These are phyloP conservation scores for Bombus waltoni DNA, from an alignment of 1,140 invertebrate genomes.

Conservation along the genomic window DNA sequence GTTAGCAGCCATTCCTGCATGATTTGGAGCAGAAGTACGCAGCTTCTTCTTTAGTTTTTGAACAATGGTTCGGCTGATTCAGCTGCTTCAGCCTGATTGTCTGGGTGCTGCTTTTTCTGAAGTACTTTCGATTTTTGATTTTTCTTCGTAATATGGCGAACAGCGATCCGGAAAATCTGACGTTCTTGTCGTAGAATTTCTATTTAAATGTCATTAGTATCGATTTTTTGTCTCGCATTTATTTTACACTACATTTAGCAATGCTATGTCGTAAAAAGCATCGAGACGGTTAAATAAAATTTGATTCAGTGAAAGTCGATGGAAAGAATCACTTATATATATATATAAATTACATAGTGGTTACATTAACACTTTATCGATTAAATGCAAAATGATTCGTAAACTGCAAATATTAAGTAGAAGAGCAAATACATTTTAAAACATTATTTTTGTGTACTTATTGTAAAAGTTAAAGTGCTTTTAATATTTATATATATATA, in stretches of 20 bases:
- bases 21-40: slow-evolving; percentile 34
- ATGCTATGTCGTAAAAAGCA: not conserved
- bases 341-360: too few species aligned
- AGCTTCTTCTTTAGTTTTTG: slow-evolving; percentile 34
- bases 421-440: not conserved
- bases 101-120: not conserved
- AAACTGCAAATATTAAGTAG: too few species aligned
- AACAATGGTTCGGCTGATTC: slow-evolving; percentile 39
- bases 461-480: too few species aligned
- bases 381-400: too few species aligned
- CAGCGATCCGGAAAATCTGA: not conserved
- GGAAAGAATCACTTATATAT: not conserved
- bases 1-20: slow-evolving; percentile 30
- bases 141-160: not conserved
- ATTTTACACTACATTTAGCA: not conserved
- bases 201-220: not conserved
- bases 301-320: not conserved
- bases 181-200: not conserved
- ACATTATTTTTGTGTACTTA: not conserved
- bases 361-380: too few species aligned
- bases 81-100: not conserved
- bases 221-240: not conserved
- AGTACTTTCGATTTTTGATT: slow-evolving; percentile 31
- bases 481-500: too few species aligned
- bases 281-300: not conserved